Base-by-base conservation (phyloP, 2,113 vertebrate genomes). In the Zingel zingel region DNA sequence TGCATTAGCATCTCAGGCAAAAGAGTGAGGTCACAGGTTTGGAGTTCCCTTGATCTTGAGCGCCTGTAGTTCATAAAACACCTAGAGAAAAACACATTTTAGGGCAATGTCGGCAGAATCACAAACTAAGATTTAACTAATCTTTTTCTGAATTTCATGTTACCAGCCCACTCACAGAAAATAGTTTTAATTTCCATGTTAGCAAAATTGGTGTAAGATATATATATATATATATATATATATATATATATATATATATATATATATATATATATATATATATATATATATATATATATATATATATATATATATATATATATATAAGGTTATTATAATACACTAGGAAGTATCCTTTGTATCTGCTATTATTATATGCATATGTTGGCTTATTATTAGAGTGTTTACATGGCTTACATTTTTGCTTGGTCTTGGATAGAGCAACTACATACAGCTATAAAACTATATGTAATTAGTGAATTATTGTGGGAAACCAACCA, bases 1-100 rank as follows among this genome's bases (percentile, higher is more conserved):
- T 77, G 73, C 47, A 81, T 84, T 66, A 79, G 86, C 39, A 74
- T 82, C 62, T 70, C 51, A 66, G 65, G 79, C 61, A 77, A 64
- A 66, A 43, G 21, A 81, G 80, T 88, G 89, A 90, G 81, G 84
- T 93, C 86, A 93, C 78, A 71, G 25, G 27, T 71, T 81, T 82
- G 79, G 84, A 81, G 82, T 91, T 63, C 68, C 56, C 66, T 91
- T 77, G 76, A 86, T 86, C 67, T 63, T 69, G 77, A 76, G 67
- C 16, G n/a, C 43, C 56, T 62, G 62, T 15, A 58, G 27, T 77
- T 85, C 81, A 77, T 89, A 83, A 93, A 92, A 86, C 74, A 89
- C 87, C 81, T 87, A 62, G 39, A 69, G 14, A 12, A 81, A 65
- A 73, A 19, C 11, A 10, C 11, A 30, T 61, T 73, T 74, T 8